phyloP scores from a whole-genome alignment of 1,140 invertebrate genomes.

The Hesperophylax magnus region DNA sequence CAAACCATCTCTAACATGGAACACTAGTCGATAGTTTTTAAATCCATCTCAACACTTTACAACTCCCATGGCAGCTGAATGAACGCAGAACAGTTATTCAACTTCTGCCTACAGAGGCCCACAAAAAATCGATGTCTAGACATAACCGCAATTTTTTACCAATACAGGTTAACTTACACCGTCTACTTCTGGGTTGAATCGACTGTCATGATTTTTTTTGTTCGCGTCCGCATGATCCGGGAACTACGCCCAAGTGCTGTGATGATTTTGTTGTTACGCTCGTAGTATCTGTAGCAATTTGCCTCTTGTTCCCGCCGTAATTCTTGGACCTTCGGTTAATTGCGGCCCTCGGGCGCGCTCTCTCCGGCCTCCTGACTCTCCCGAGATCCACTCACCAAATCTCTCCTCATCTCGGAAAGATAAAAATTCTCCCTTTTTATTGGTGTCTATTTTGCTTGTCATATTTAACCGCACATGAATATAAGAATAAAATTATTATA shows the following conservation, averaged over 20 bases:
- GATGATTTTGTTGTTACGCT: not conserved
- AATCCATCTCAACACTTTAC: not conserved
- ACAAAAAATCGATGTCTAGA: slow-evolving; percentile 31
- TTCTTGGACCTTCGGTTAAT: slow-evolving; percentile 23
- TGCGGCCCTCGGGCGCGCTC: slow-evolving; percentile 5
- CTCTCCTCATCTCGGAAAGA: not conserved
- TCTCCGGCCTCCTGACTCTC: not conserved
- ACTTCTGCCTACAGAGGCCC: not conserved
- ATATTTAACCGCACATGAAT: no score
- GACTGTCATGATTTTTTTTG: not conserved
- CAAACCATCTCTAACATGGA: not conserved
- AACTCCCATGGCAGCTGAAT: not conserved
- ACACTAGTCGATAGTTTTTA: not conserved
- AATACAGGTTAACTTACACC: not conserved
- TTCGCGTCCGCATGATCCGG: not conserved
- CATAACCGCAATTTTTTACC: slow-evolving; percentile 27
- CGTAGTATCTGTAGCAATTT: slow-evolving; percentile 34
- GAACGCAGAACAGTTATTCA: slow-evolving; percentile 22
- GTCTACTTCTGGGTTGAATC: not conserved
- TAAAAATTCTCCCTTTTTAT: not conserved
- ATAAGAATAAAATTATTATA: no score
- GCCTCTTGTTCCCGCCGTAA: slow-evolving; percentile 26
- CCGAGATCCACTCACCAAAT: not conserved
- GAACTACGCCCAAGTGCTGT: not conserved
- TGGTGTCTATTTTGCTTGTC: not conserved